Base-by-base conservation (phyloP, 1,140 invertebrate species). In the Saccostrea cuccullata region DNA sequence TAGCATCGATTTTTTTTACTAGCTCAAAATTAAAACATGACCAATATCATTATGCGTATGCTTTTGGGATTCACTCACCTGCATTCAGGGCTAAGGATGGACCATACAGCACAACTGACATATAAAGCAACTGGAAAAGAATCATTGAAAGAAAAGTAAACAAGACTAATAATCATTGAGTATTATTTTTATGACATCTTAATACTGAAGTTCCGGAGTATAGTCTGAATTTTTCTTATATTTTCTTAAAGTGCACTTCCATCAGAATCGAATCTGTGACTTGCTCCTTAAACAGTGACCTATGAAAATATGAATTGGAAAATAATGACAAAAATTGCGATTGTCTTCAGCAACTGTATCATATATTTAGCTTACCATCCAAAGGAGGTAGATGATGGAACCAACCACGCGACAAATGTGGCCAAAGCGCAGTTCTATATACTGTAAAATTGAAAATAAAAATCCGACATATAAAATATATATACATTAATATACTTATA, bases 21-120 rank as follows among this genome's bases (percentile, higher is more conserved):
- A n/a, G 15, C 2, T 58, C 9, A 30, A 47, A 47, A 5, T 47
- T 47, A 47, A 47, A 47, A 1, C 1, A 47, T 84, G 8, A 26
- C 82, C n/a, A 17, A 30, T 40, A 26, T 15, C 20, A 36, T 5
- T 23, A 36, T 6, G 20, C 9, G 17, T 55, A 84, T n/a, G 60
- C 12, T 36, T 15, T 73, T n/a, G 56, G 12, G 13, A 9, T 58
- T 88, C 26, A 56, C 82, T n/a, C 89, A 92, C 92, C 92, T 89
- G 90, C 89, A 89, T 90, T 92, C 9, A 92, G 70, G 55, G 98
- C 98, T 87, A 99, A 96, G 17, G 98, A 98, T n/a, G 98, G 98
- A 2, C 98, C 98, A 93, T 98, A 98, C 4, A 99, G 97, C 8
- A 98, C 98, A 6, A 99, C 98, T 2, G 98, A 97, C 58, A 98